A percentile compares a stretch with the other conserved stretches of the same genome.
Evolutionary conservation across 2,888 invertebrate species (phyloP).

Genomic region (Chrysotoxum bicinctum): DNA sequence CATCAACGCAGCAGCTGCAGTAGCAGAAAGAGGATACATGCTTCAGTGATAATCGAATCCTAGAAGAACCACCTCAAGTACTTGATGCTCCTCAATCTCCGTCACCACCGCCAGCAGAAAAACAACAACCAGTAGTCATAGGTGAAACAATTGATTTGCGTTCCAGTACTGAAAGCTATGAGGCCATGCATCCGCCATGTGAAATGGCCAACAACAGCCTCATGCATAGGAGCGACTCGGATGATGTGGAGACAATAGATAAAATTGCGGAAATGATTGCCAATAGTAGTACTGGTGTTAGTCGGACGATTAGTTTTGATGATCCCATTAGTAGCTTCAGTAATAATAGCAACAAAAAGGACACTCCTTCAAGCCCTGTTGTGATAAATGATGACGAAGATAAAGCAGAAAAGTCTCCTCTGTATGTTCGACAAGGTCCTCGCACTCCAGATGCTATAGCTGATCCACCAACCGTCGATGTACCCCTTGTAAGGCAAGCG

Average conservation of each 20-base stretch:
- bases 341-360: slow-evolving; percentile 68
- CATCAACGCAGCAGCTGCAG: slow-evolving; percentile 7
- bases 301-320: slow-evolving; percentile 25
- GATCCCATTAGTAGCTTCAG: slow-evolving; percentile 54
- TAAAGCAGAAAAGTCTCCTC: slow-evolving; percentile 21
- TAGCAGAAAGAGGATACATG: slow-evolving; percentile 28
- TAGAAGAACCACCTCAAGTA: slow-evolving; percentile 16
- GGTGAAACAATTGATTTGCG: slow-evolving; percentile 37
- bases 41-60: slow-evolving; percentile 23
- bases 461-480: slow-evolving; percentile 27
- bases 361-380: slow-evolving; percentile 47
- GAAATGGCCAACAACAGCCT: slow-evolving; percentile 33
- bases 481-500: slow-evolving; percentile 42
- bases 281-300: slow-evolving; percentile 69
- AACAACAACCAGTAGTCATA: slow-evolving; percentile 23
- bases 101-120: slow-evolving; percentile 33
- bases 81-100: slow-evolving; percentile 36
- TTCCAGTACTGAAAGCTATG: slow-evolving; percentile 61
- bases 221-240: slow-evolving; percentile 70
- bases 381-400: slow-evolving; percentile 46
- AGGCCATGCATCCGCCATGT: slow-evolving; percentile 15
- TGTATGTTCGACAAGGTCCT: background rate
- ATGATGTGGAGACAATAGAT: slow-evolving; percentile 86
- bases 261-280: slow-evolving; percentile 88
- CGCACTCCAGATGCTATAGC: slow-evolving; percentile 8